Evolutionary conservation across 2,113 vertebrate genomes (phyloP).

Genomic region (Lophura nycthemera): DNA sequence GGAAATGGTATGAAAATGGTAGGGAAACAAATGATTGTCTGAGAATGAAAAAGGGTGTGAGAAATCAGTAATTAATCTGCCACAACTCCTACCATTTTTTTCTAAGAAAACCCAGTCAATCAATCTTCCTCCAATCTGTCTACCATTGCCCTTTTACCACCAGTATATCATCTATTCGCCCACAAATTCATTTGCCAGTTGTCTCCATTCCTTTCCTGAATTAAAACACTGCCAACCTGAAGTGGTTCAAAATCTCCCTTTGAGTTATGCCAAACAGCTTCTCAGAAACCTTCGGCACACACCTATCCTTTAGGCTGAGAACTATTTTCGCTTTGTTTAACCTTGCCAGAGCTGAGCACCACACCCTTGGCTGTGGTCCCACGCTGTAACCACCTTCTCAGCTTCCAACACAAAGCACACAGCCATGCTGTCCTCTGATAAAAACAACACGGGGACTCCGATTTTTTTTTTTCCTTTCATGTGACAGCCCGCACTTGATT

Average conservation of each 20-base stretch:
- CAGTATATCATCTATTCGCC: background rate
- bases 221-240: conserved; percentile 30
- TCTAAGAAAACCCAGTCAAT: conserved; percentile 16
- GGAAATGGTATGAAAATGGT: conserved; percentile 7
- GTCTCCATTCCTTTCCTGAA: conserved; percentile 10
- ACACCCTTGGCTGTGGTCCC: background rate
- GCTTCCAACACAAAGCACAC: background rate
- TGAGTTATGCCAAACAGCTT: conserved; percentile 42
- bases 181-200: conserved; percentile 44
- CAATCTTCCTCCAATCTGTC: conserved; percentile 46
- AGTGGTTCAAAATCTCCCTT: conserved; percentile 41
- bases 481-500: background rate
- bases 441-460: background rate
- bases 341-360: conserved; percentile 13
- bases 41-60: conserved; percentile 11
- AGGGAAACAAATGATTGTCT: background rate
- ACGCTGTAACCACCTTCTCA: background rate
- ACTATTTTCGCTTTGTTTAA: conserved; percentile 26
- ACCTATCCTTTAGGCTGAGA: conserved; percentile 55
- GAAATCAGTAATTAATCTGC: conserved; percentile 57
- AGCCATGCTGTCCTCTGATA: background rate
- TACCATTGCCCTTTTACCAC: conserved; percentile 37
- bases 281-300: conserved; percentile 39
- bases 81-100: background rate
- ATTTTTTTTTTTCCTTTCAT: background rate